Percentiles rank a stretch among this genome's conserved stretches.
These are phyloP conservation scores for Chiridota heheva DNA, from an alignment of 35 echinoderm and acorn worm genomes.

Conservation along the genomic window DNA sequence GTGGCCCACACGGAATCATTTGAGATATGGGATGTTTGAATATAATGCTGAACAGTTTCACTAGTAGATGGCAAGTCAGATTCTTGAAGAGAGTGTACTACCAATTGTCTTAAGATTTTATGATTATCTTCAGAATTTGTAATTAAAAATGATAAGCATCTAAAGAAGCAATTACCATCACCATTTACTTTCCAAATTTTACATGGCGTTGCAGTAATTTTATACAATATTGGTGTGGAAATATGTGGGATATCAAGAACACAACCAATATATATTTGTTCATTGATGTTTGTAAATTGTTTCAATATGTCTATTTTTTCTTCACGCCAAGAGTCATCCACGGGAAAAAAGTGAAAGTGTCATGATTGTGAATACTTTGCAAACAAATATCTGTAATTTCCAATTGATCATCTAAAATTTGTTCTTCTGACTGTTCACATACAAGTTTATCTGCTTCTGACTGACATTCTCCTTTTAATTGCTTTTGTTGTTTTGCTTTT, in stretches of 20 bases:
- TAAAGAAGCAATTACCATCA: constrained; percentile 38
- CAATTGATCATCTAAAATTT: background rate
- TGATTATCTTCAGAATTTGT: constrained; percentile 18
- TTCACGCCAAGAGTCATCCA: background rate
- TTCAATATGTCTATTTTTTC: background rate
- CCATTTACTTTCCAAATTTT: background rate
- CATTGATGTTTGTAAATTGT: background rate
- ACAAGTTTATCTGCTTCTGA: background rate
- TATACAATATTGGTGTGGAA: constrained; percentile 12
- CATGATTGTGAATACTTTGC: background rate
- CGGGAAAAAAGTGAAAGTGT: constrained; percentile 18
- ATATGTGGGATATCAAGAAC: background rate
- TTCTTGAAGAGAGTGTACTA: background rate
- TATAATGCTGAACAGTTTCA: constrained; percentile 28
- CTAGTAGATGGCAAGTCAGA: background rate
- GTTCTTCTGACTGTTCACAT: background rate
- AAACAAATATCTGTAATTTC: background rate
- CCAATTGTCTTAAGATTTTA: background rate
- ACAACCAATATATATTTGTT: background rate
- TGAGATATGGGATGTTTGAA: constrained; percentile 14
- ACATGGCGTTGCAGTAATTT: background rate
- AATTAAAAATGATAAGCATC: constrained; percentile 24
- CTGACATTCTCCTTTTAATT: background rate
- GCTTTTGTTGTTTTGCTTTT: background rate
- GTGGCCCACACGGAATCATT: constrained; percentile 1